Conservation (phyloP, 1,140 invertebrate genomes). For the Ladona fulva region DNA sequence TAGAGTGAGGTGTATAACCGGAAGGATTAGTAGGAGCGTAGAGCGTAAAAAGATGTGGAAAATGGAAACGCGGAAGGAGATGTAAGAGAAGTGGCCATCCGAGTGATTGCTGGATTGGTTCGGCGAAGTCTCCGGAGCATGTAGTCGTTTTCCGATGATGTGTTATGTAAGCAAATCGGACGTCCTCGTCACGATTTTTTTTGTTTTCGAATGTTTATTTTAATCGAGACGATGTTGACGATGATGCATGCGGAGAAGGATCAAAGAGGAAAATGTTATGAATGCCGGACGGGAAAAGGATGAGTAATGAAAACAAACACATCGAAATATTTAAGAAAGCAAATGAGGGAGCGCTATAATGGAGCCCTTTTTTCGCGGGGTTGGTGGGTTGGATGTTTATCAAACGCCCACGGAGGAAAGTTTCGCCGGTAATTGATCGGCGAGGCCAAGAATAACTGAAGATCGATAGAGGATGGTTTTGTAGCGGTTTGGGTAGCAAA, state of each 20-base stretch:
- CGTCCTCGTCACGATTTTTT: not conserved
- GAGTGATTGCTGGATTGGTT: too few species aligned
- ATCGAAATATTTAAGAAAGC: not conserved
- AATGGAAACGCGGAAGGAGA: not conserved
- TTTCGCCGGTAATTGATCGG: not conserved
- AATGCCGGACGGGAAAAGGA: not conserved
- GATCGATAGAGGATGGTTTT: not conserved
- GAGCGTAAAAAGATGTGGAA: too few species aligned
- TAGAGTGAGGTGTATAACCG: not conserved
- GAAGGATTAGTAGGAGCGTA: too few species aligned
- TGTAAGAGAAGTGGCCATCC: too few species aligned
- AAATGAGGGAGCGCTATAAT: not conserved
- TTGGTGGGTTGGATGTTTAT: too few species aligned
- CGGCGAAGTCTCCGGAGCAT: too few species aligned
- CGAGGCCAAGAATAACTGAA: not conserved
- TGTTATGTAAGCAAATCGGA: not conserved
- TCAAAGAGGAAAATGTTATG: not conserved
- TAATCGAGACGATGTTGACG: not conserved
- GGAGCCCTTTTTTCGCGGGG: not conserved
- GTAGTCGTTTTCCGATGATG: not conserved
- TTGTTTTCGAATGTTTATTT: not conserved
- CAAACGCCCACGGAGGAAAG: not conserved
- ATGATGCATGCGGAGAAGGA: not conserved
- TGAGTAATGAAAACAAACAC: not conserved
- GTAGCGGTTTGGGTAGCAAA: not conserved